Evolutionary conservation across 2,797 vertebrate genomes (phyloP).

Genomic region (Gallinago nigripennis): DNA sequence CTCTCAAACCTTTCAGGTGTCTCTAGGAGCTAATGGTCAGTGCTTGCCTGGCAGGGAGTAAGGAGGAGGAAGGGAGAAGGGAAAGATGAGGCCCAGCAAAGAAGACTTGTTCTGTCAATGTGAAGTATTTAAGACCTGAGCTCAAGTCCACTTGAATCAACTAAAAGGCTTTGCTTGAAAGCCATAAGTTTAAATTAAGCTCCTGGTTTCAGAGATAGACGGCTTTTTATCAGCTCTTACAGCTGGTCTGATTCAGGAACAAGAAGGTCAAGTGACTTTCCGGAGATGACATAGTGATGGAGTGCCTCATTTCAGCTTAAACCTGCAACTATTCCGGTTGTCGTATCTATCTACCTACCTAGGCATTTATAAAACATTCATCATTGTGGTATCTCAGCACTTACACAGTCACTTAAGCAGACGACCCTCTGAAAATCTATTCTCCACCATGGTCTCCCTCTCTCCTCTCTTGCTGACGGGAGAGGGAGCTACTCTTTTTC

Average conservation of each 20-base stretch:
- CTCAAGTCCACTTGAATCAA: background rate
- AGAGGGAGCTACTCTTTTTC: conserved; percentile 33
- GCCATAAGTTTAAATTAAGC: background rate
- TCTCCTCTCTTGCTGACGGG: background rate
- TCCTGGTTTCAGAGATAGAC: background rate
- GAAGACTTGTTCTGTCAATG: background rate
- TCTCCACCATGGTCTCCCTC: background rate
- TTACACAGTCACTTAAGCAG: conserved; percentile 7
- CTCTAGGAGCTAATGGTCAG: background rate
- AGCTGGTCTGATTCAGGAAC: conserved; percentile 23
- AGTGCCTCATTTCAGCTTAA: conserved; percentile 55
- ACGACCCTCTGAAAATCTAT: background rate
- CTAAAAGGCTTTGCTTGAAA: background rate
- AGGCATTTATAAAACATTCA: conserved; percentile 34
- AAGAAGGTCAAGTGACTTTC: conserved; percentile 50
- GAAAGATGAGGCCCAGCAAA: background rate
- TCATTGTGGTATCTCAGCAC: conserved; percentile 17
- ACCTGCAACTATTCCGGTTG: conserved; percentile 26
- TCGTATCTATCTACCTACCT: conserved; percentile 42
- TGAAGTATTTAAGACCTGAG: background rate
- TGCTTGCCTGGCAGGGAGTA: accelerated
- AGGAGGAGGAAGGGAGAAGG: background rate
- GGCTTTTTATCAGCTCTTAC: conserved; percentile 23
- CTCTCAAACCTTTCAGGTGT: background rate
- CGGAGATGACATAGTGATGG: conserved; percentile 38